These are phyloP conservation scores for Oxystoma pomonae DNA, from an alignment of 2,888 invertebrate genomes.

Conservation along the genomic window DNA sequence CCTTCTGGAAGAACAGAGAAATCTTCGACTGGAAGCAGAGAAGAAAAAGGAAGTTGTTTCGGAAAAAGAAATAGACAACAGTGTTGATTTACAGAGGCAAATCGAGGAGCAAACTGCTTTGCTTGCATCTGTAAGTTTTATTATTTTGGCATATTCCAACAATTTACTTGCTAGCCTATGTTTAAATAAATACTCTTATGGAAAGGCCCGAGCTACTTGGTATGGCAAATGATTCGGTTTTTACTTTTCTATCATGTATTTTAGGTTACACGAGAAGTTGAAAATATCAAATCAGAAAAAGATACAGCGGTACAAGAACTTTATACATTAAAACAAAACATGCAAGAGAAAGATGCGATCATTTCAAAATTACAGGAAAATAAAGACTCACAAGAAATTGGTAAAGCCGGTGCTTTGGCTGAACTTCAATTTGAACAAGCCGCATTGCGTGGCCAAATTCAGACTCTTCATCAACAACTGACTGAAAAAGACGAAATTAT, in stretches of 20 bases:
- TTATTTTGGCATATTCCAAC: too few relatives aligned
- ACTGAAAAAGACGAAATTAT: slow-evolving; percentile 30
- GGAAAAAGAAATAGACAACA: too few relatives aligned
- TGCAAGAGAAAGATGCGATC: slow-evolving; percentile 29
- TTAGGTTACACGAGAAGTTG: slow-evolving; percentile 7
- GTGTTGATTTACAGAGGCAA: slow-evolving; percentile 6
- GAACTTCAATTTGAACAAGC: too few relatives aligned
- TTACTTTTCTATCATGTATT: too few relatives aligned
- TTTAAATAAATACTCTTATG: too few relatives aligned
- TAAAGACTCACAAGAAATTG: too few relatives aligned
- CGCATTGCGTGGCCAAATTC: slow-evolving; percentile 4
- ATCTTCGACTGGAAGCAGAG: slow-evolving; percentile 39
- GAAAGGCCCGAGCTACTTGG: too few relatives aligned
- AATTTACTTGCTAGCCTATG: too few relatives aligned
- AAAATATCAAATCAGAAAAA: slow-evolving; percentile 12
- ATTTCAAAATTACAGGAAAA: slow-evolving; percentile 26
- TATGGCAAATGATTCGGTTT: too few relatives aligned
- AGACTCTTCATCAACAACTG: slow-evolving; percentile 6
- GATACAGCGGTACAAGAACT: background rate
- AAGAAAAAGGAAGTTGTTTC: slow-evolving; percentile 35
- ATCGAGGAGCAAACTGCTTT: slow-evolving; percentile 6
- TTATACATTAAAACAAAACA: background rate
- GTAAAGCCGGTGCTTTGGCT: too few relatives aligned
- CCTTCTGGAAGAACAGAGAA: slow-evolving; percentile 53
- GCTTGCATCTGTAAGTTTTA: too few relatives aligned